phyloP scores from a whole-genome alignment of 2,113 vertebrate species.

The Serilophus lunatus region DNA sequence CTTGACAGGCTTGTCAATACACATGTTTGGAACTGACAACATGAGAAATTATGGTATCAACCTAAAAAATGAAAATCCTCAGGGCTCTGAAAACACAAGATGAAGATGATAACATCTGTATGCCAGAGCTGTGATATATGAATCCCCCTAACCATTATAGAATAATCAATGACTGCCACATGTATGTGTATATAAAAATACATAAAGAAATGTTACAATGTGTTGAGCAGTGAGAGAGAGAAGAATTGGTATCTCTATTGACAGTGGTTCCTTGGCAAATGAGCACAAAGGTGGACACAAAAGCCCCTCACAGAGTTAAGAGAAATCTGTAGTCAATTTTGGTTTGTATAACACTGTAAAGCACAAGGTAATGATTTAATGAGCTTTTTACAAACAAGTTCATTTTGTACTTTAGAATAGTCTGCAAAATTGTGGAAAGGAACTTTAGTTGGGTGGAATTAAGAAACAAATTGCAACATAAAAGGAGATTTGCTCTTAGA shows the following conservation, averaged over 20 bases:
- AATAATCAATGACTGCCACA: background rate
- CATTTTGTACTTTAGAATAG: background rate
- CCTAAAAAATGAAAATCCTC: conserved; percentile 40
- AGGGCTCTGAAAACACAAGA: conserved; percentile 18
- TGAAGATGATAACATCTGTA: background rate
- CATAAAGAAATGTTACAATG: background rate
- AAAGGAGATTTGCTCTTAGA: background rate
- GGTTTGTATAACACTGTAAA: background rate
- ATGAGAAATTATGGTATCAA: conserved; percentile 39
- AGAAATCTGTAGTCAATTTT: background rate
- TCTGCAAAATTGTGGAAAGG: background rate
- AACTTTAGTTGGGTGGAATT: background rate
- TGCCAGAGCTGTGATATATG: background rate
- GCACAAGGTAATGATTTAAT: background rate
- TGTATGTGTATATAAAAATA: background rate
- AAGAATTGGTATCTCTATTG: background rate
- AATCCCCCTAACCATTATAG: background rate
- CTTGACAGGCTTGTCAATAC: conserved; percentile 56
- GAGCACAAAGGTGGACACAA: background rate
- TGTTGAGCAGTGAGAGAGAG: background rate
- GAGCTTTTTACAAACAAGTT: background rate
- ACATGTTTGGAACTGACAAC: conserved; percentile 14
- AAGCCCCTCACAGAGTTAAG: background rate
- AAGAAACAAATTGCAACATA: background rate
- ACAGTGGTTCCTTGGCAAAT: background rate